Percentiles rank a stretch among this genome's conserved stretches.
phyloP scores from a whole-genome alignment of 1,140 invertebrate species.

The Ostrea denselamellosa region DNA sequence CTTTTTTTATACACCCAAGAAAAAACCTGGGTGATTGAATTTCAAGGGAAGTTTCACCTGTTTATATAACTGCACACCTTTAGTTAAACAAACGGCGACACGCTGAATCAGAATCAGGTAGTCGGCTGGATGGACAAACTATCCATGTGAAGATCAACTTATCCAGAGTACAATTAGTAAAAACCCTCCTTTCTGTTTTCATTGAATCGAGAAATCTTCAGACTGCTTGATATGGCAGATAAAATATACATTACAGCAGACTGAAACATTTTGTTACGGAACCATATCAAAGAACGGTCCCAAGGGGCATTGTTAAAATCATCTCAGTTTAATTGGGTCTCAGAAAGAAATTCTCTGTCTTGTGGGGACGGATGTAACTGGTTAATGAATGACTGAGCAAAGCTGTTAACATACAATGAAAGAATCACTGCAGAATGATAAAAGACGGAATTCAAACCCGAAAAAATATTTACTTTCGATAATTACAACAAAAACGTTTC shows the following conservation, averaged over 20 bases:
- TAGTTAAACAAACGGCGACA: not conserved
- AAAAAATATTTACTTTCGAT: constrained; percentile 40
- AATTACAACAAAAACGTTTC: constrained; percentile 33
- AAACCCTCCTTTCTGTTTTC: not conserved
- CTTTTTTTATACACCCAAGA: constrained; percentile 4
- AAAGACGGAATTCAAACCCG: constrained; percentile 22
- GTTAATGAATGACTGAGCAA: constrained; percentile 33
- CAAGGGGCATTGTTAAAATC: constrained; percentile 17
- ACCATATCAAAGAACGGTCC: constrained; percentile 27
- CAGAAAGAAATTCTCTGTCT: constrained; percentile 33
- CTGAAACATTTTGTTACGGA: constrained; percentile 29
- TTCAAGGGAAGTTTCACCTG: constrained; percentile 18
- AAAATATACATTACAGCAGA: constrained; percentile 34
- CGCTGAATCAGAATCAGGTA: not conserved
- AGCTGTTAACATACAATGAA: constrained; percentile 29
- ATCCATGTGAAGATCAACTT: not conserved
- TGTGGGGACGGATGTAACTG: constrained; percentile 17
- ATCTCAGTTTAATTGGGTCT: constrained; percentile 38
- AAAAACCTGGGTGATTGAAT: constrained; percentile 1
- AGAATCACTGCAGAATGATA: constrained; percentile 32
- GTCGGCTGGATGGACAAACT: not conserved
- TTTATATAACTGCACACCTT: constrained; percentile 20
- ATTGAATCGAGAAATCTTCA: constrained; percentile 27
- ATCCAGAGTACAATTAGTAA: constrained; percentile 6
- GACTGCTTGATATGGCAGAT: constrained; percentile 29